Evolutionary conservation across 1,140 invertebrate genomes (phyloP).

Genomic region (Trichomalopsis sarcophagae): DNA sequence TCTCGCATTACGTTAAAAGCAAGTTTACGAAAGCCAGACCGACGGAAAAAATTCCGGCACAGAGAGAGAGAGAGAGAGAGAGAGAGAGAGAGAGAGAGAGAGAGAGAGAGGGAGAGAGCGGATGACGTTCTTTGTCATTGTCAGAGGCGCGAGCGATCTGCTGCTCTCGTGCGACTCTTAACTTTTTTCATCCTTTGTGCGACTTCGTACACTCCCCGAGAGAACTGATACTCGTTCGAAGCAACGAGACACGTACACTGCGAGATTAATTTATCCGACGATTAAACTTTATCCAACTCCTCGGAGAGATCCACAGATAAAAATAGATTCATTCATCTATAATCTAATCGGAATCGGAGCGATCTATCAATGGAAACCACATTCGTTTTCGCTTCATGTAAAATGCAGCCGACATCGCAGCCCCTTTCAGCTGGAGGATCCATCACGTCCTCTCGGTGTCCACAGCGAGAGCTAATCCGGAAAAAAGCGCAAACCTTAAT

Average conservation of each 20-base stretch:
- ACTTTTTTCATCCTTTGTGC: neutral
- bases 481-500: constrained; percentile 26
- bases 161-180: neutral
- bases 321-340: neutral
- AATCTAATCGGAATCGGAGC: neutral
- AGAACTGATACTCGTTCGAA: neutral
- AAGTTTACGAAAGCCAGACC: constrained; percentile 30
- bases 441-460: neutral
- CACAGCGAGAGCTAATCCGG: neutral
- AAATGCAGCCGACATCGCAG: neutral
- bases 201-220: neutral
- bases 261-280: neutral
- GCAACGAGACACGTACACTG: neutral
- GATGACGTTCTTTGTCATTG: constrained; percentile 25
- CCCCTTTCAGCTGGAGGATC: neutral
- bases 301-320: no score
- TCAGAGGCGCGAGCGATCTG: neutral
- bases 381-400: neutral
- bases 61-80: no score
- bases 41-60: neutral
- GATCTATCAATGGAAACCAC: no score
- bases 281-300: neutral
- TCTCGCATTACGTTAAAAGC: constrained; percentile 6
- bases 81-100: no score
- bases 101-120: neutral